Percentiles rank a stretch among this genome's conserved stretches.
Conservation (phyloP, 2,888 invertebrate genomes). For the Cepaea hortensis region DNA sequence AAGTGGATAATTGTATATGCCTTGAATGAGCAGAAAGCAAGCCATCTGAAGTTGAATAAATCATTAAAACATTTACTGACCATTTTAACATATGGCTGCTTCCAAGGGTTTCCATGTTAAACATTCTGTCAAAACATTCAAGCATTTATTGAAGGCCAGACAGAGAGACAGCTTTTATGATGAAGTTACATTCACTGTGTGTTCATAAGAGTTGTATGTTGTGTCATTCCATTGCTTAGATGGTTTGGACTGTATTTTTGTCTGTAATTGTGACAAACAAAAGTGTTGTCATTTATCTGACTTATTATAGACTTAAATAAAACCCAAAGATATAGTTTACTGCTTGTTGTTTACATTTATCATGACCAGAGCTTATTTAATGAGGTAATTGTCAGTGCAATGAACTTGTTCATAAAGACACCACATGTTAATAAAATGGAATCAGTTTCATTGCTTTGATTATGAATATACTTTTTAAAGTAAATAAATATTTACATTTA, state of each 20-base stretch:
- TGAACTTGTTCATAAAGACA: constrained; percentile 6
- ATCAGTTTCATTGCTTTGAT: background rate
- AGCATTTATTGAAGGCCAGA: background rate
- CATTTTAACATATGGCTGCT: background rate
- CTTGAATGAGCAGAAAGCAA: background rate
- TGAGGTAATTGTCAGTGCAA: constrained; percentile 6
- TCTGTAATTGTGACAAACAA: background rate
- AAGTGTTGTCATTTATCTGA: constrained; percentile 6
- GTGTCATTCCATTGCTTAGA: constrained; percentile 20
- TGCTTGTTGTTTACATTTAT: background rate
- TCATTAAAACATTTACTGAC: constrained; percentile 8
- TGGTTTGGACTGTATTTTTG: constrained; percentile 10
- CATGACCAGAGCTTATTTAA: constrained; percentile 8
- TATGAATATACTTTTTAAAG: background rate
- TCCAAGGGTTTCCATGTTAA: background rate
- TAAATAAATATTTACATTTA: background rate
- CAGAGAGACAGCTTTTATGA: background rate
- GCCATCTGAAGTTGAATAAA: background rate
- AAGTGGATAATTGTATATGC: background rate
- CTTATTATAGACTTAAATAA: constrained; percentile 2
- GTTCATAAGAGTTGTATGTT: background rate
- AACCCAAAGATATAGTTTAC: constrained; percentile 22
- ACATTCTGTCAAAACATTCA: background rate
- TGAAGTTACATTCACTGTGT: background rate
- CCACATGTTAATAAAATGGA: constrained; percentile 14